Percentiles rank a stretch among this genome's conserved stretches.
Evolutionary conservation across 2,888 invertebrate genomes (phyloP).

Genomic region (Agonum fuliginosum): DNA sequence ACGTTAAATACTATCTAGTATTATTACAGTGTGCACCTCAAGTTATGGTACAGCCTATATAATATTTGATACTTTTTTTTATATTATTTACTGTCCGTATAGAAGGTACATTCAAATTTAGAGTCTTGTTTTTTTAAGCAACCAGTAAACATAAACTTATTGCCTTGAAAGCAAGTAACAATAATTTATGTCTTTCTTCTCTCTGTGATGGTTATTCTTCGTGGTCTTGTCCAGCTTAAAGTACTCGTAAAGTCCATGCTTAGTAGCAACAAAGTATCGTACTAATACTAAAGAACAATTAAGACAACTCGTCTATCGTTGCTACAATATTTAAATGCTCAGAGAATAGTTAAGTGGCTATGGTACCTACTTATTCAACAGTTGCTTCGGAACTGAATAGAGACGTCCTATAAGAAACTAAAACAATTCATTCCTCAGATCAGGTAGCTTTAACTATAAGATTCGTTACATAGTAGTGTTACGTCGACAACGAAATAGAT

Average conservation of each 20-base stretch:
- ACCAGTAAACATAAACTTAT: too few relatives aligned
- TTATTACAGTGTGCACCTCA: too few relatives aligned
- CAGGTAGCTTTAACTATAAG: slow-evolving; percentile 48
- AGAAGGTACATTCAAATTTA: too few relatives aligned
- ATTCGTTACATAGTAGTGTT: slow-evolving; percentile 32
- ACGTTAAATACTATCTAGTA: too few relatives aligned
- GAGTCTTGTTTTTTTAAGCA: too few relatives aligned
- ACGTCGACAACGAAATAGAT: slow-evolving; percentile 6
- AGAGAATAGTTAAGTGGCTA: slow-evolving; percentile 47
- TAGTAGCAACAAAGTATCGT: slow-evolving; percentile 11
- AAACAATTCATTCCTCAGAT: slow-evolving; percentile 41
- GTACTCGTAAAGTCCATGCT: slow-evolving; percentile 41
- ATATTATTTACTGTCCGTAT: too few relatives aligned
- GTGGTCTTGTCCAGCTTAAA: slow-evolving; percentile 48
- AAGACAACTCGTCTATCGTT: background rate
- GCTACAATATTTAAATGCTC: slow-evolving; percentile 45
- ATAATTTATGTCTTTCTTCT: too few relatives aligned
- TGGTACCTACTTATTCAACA: slow-evolving; percentile 50
- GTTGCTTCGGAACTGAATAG: slow-evolving; percentile 56
- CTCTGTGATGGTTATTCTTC: too few relatives aligned
- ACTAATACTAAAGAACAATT: background rate
- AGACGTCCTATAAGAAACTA: slow-evolving; percentile 49
- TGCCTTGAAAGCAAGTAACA: too few relatives aligned
- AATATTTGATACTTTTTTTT: too few relatives aligned
- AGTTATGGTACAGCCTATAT: too few relatives aligned